Evolutionary conservation across 2,797 vertebrate genomes (phyloP).

Genomic region (Muscicapa comitata): DNA sequence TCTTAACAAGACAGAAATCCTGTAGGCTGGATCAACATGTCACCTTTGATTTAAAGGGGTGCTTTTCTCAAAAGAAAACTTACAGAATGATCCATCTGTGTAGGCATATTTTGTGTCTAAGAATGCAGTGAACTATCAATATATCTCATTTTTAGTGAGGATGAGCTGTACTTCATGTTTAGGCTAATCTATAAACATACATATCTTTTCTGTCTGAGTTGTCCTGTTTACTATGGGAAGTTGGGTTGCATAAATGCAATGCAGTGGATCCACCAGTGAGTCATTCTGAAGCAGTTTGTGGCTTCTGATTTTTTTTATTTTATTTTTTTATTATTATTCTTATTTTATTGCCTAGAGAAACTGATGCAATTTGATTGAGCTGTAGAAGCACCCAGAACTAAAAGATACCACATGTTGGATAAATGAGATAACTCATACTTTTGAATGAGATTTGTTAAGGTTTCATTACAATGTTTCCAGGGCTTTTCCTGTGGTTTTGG

Average conservation of each 20-base stretch:
- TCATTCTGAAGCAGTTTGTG: not conserved
- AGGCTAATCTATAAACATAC: not conserved
- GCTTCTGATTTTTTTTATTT: not conserved
- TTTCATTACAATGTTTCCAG: not conserved
- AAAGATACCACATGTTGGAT: fast-evolving
- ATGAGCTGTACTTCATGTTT: not conserved
- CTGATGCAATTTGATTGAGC: not conserved
- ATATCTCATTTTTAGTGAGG: not conserved
- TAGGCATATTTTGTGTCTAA: not conserved
- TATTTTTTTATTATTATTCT: not conserved
- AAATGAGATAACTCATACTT: fast-evolving
- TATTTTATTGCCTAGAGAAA: not conserved
- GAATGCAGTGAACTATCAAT: not conserved
- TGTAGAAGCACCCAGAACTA: not conserved
- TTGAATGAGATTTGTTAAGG: not conserved
- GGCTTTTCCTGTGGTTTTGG: not conserved
- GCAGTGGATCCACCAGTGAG: not conserved
- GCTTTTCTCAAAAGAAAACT: not conserved
- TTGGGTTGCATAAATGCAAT: not conserved
- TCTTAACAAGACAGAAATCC: not conserved
- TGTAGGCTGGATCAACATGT: not conserved
- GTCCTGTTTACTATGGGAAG: not conserved
- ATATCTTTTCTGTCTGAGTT: not conserved
- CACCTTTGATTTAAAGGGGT: not conserved
- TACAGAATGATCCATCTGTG: not conserved